Conservation (phyloP, 2,113 vertebrate species). For the Dicaeum eximium region DNA sequence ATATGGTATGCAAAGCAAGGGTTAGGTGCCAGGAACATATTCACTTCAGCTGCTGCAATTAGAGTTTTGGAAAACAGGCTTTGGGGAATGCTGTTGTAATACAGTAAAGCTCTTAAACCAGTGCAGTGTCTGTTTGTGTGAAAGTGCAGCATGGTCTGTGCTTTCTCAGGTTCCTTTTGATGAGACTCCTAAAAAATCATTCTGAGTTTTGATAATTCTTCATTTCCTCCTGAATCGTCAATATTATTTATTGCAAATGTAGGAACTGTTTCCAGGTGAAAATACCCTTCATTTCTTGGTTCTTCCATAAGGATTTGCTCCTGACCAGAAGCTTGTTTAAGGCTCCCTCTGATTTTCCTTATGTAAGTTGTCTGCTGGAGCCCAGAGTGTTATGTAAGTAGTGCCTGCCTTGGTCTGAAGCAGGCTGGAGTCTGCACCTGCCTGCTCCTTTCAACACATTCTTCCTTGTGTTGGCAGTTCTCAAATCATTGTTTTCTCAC, state of each 20-base stretch:
- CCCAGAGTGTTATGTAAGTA: conserved; percentile 29
- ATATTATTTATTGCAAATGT: not conserved
- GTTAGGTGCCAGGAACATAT: not conserved
- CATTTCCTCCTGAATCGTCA: not conserved
- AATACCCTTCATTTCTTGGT: not conserved
- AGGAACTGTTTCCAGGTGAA: not conserved
- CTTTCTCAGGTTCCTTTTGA: conserved; percentile 13
- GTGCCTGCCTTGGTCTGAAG: not conserved
- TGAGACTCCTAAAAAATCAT: not conserved
- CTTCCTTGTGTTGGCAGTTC: not conserved
- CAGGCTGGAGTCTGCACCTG: not conserved
- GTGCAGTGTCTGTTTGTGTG: not conserved
- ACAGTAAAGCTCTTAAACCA: not conserved
- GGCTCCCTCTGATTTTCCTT: not conserved
- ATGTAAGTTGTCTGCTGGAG: not conserved
- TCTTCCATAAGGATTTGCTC: not conserved
- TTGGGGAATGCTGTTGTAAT: not conserved
- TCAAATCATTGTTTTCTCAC: not conserved
- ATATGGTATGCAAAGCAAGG: not conserved
- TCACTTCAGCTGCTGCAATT: not conserved
- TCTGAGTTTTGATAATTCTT: not conserved
- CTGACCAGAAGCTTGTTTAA: not conserved
- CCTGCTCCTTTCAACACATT: not conserved
- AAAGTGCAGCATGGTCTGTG: not conserved
- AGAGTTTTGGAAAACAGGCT: not conserved